A percentile compares a stretch with the other conserved stretches of the same genome.
phyloP scores from a whole-genome alignment of 2,888 invertebrate species.

The Mesochorus sp. region DNA sequence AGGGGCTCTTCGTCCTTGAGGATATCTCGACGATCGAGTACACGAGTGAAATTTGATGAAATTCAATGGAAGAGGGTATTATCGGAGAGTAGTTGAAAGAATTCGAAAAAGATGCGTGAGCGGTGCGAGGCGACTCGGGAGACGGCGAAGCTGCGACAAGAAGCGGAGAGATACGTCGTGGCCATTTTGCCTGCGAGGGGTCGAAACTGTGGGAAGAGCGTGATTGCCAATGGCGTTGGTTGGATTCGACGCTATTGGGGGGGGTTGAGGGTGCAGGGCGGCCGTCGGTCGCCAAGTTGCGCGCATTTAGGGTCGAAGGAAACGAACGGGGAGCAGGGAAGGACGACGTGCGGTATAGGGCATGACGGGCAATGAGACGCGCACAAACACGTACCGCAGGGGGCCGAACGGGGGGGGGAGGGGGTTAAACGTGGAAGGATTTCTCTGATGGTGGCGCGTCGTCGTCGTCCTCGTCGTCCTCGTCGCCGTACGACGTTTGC shows the following conservation, averaged over 20 bases:
- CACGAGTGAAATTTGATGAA: no score
- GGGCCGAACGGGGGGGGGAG: slow-evolving; percentile 18
- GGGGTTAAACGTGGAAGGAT: slow-evolving; percentile 47
- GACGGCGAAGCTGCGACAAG: no score
- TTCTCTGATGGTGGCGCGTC: slow-evolving; percentile 51
- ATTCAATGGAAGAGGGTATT: no score
- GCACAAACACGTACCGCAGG: slow-evolving; percentile 52
- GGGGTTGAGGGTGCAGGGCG: slow-evolving; percentile 69
- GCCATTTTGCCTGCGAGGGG: slow-evolving; percentile 73
- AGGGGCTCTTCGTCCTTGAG: no score
- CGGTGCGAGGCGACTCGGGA: no score
- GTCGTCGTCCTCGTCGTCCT: slow-evolving; percentile 24
- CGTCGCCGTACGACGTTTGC: no score
- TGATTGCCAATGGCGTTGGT: slow-evolving; percentile 66
- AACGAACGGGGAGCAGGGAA: slow-evolving; percentile 43
- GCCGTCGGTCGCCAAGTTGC: slow-evolving; percentile 60
- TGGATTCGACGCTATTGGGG: slow-evolving; percentile 68
- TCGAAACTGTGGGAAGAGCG: slow-evolving; percentile 70
- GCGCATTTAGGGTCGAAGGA: slow-evolving; percentile 55
- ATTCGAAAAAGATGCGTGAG: no score
- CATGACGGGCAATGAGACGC: slow-evolving; percentile 26
- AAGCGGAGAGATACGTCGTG: slow-evolving; percentile 63
- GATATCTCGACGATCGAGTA: no score
- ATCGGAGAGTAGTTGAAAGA: no score
- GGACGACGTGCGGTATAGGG: slow-evolving; percentile 50